Percentiles rank a stretch among this genome's conserved stretches.
Conservation (phyloP, 2,113 vertebrate genomes). For the Sturnus vulgaris region DNA sequence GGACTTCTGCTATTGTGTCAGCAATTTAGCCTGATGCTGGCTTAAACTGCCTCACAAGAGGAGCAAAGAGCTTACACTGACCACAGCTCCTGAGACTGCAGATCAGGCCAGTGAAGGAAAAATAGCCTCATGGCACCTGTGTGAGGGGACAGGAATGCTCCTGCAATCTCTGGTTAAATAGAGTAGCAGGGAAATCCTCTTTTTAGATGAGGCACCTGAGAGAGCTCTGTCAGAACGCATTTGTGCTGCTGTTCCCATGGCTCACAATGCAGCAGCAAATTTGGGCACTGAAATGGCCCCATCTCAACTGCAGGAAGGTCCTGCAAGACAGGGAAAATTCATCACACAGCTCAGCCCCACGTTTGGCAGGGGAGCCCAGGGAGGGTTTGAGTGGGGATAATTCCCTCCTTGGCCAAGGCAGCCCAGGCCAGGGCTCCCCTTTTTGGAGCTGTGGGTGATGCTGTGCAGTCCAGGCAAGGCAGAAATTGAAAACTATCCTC, state of each 20-base stretch:
- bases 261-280: neutral
- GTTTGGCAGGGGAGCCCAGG: rapidly evolving
- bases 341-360: rapidly evolving
- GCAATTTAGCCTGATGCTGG: neutral
- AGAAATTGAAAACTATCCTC: neutral
- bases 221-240: neutral
- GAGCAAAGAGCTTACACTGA: neutral
- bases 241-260: neutral
- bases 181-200: neutral
- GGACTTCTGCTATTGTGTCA: neutral
- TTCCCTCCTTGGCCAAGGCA: neutral
- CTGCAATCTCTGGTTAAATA: neutral
- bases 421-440: neutral
- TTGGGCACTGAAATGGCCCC: neutral
- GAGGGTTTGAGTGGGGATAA: rapidly evolving
- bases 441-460: neutral
- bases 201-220: neutral
- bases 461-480: neutral
- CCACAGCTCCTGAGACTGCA: neutral
- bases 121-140: neutral
- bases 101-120: neutral
- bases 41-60: neutral
- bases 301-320: neutral
- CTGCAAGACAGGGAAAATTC: neutral
- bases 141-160: neutral